Conservation (phyloP, 2,113 vertebrate species). For the Tapirus terrestris region DNA sequence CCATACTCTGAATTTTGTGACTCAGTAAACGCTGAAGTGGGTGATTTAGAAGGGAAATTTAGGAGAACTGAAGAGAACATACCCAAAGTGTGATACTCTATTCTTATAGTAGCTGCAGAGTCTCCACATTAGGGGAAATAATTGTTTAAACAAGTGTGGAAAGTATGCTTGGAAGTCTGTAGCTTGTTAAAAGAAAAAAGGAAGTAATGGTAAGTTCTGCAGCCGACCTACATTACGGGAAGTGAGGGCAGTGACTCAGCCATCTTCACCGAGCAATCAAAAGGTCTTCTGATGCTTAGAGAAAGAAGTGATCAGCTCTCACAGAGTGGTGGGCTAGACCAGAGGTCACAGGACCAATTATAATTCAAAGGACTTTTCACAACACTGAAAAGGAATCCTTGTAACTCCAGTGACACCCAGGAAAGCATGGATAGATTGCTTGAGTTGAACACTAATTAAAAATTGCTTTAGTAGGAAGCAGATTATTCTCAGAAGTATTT, state of each 20-base stretch:
- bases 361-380: neutral
- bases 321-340: neutral
- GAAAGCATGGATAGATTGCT: neutral
- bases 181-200: neutral
- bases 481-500: neutral
- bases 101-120: neutral
- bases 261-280: neutral
- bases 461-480: neutral
- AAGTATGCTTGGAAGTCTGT: neutral
- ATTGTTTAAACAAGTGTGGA: neutral
- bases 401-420: neutral
- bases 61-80: conserved; percentile 29
- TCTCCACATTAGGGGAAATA: neutral
- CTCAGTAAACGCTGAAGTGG: neutral
- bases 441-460: neutral
- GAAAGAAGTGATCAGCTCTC: neutral
- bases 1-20: neutral
- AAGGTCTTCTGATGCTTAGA: neutral
- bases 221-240: neutral
- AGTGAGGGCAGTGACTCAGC: neutral
- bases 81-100: neutral
- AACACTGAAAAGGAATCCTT: neutral
- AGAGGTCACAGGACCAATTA: neutral
- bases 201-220: neutral
- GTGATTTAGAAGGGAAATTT: conserved; percentile 40